Percentiles rank a stretch among this genome's conserved stretches.
These are phyloP conservation scores for Antennarius striatus DNA, from an alignment of 2,113 vertebrate genomes.

Conservation along the genomic window DNA sequence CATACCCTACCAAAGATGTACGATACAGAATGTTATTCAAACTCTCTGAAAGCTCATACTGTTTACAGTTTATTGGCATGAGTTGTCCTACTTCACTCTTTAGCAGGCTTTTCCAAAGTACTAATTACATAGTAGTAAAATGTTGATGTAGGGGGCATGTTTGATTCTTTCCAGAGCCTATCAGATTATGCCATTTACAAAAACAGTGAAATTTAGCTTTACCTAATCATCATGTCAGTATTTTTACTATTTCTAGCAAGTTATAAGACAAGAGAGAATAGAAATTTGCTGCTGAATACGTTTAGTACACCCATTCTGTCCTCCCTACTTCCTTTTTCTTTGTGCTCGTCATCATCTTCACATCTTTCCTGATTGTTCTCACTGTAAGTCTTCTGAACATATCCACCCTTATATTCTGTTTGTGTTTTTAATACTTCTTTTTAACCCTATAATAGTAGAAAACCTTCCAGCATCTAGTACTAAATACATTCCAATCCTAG, in stretches of 20 bases:
- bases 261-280: constrained; percentile 31
- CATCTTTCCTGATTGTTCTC: constrained; percentile 39
- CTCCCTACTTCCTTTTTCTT: constrained; percentile 39
- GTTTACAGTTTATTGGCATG: constrained; percentile 9
- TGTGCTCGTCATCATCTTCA: constrained; percentile 51
- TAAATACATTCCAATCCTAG: constrained; percentile 31
- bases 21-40: constrained; percentile 24
- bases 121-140: too few relatives aligned
- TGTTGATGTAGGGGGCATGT: too few relatives aligned
- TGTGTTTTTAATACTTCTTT: constrained; percentile 10
- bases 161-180: too few relatives aligned
- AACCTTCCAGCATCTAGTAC: constrained; percentile 11
- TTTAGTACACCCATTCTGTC: constrained; percentile 49
- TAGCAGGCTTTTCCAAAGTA: background rate
- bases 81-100: background rate
- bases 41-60: constrained; percentile 48
- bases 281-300: constrained; percentile 36
- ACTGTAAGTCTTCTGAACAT: constrained; percentile 20
- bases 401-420: constrained; percentile 5
- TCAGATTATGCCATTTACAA: too few relatives aligned
- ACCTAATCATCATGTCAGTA: too few relatives aligned
- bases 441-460: constrained; percentile 11
- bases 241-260: background rate
- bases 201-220: background rate
- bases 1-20: constrained; percentile 12